A percentile compares a stretch with the other conserved stretches of the same genome.
These are phyloP conservation scores for Heptranchias perlo DNA, from an alignment of 2,113 vertebrate genomes.

Conservation along the genomic window DNA sequence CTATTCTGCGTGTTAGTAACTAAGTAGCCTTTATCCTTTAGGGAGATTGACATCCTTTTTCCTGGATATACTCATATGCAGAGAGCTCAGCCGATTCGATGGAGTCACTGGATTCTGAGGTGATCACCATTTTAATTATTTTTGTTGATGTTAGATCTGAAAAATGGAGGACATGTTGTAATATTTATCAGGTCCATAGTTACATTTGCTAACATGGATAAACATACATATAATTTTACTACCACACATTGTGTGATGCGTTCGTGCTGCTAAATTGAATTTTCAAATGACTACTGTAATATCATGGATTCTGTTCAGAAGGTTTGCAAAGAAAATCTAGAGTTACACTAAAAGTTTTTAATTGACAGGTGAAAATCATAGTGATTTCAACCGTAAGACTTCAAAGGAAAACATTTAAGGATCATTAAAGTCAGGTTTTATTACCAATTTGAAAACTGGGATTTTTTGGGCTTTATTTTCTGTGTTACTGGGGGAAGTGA, in stretches of 20 bases:
- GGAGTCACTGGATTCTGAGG: constrained; percentile 96
- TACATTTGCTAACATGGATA: not conserved
- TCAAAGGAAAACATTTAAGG: not conserved
- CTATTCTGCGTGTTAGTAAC: not conserved
- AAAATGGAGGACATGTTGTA: not conserved
- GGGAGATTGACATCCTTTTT: constrained; percentile 81
- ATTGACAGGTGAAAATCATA: not conserved
- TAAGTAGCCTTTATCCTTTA: constrained; percentile 44
- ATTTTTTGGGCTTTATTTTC: not conserved
- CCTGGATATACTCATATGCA: constrained; percentile 97
- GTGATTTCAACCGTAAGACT: not conserved
- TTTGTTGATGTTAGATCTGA: not conserved
- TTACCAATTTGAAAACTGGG: not conserved
- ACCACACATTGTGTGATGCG: not conserved
- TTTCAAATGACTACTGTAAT: not conserved
- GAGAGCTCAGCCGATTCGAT: constrained; percentile 90
- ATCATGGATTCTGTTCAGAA: not conserved
- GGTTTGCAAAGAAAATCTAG: not conserved
- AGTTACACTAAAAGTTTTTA: not conserved
- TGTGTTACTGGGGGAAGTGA: not conserved
- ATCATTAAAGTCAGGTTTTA: not conserved
- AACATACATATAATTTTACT: not conserved
- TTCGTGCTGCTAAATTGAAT: not conserved
- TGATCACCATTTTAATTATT: constrained; percentile 51
- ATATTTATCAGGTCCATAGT: not conserved